Base-by-base conservation (phyloP, 1,140 invertebrate genomes). In the Pissodes strobi region DNA sequence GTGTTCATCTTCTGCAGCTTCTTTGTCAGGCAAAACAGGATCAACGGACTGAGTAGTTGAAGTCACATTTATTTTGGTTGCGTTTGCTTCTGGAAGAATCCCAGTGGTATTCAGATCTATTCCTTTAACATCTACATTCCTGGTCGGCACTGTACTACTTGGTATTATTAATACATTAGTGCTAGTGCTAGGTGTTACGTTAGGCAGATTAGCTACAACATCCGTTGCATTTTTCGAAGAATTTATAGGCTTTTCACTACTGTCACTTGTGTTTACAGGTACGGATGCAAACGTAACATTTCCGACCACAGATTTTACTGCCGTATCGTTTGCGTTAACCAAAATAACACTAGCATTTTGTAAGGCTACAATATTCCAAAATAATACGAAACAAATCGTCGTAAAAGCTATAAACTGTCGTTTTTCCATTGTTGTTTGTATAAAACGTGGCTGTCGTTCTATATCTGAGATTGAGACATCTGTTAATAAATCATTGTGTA, bases 1-100 rank as follows among this genome's bases (percentile, higher is more conserved):
- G 72, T 97, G 93, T 78, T 98, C 96, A 78, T 96, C 91, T 81
- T 95, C 93, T 4, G 93, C 93, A 4, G 93, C 90, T 64, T 90
- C 92, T 76, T 93, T 93, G 65, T 89, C 91, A 0, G 92, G 92
- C 18, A 94, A 79, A 2, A 91, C 85, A 1, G 83, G 84, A 34
- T 85, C 84, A 0, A 82, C 74, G 9, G 84, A 86, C 2, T 87
- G 79, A 1, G 80, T 79, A 17, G 76, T 76, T 1, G 74, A 68
- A 15, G 76, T 81, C 8, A 70, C 73, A 67, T 82, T 82, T 8
- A 78, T 51, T 17, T 61, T 49, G 10, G 46, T 61, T 0, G 45
- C 45, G 41, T 63, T 63, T 23, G n/a, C 39, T 19, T 63, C 60
- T n/a, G 60, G 18, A 6, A 21, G 12, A 12, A 23, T 10, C 4